Percentiles rank a stretch among this genome's conserved stretches.
Evolutionary conservation across 2,113 vertebrate genomes (phyloP).

Genomic region (Paedocypris sp.): DNA sequence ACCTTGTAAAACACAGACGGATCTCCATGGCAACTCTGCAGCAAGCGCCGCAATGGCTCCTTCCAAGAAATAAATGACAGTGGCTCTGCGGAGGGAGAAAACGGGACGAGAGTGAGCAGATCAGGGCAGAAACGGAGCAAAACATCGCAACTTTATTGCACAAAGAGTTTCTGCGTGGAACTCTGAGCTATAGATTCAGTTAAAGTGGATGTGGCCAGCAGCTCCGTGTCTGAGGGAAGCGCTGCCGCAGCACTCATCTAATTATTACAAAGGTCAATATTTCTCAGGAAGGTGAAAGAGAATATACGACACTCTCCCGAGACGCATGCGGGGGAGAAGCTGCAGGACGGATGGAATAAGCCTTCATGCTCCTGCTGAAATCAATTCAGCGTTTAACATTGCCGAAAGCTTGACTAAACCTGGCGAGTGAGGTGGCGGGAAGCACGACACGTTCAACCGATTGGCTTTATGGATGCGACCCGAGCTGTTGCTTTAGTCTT

Average conservation of each 20-base stretch:
- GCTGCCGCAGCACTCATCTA: constrained; percentile 36
- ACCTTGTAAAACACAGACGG: constrained; percentile 43
- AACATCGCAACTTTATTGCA: constrained; percentile 26
- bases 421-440: no score
- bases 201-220: constrained; percentile 2
- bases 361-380: background rate
- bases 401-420: no score
- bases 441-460: no score
- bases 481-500: no score
- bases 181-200: background rate
- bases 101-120: background rate
- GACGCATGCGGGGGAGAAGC: background rate
- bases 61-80: constrained; percentile 37
- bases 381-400: background rate
- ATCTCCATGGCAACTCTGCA: constrained; percentile 48
- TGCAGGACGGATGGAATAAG: constrained; percentile 5
- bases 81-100: constrained; percentile 29
- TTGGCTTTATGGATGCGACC: no score
- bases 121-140: background rate
- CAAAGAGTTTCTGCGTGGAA: constrained; percentile 18
- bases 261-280: constrained; percentile 44
- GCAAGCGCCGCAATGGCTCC: constrained; percentile 40
- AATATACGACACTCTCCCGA: constrained; percentile 19
- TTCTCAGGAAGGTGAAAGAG: constrained; percentile 28
- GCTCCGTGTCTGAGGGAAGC: constrained; percentile 20